Conservation (phyloP, 2,797 vertebrate genomes). For the Arremon aurantiirostris region DNA sequence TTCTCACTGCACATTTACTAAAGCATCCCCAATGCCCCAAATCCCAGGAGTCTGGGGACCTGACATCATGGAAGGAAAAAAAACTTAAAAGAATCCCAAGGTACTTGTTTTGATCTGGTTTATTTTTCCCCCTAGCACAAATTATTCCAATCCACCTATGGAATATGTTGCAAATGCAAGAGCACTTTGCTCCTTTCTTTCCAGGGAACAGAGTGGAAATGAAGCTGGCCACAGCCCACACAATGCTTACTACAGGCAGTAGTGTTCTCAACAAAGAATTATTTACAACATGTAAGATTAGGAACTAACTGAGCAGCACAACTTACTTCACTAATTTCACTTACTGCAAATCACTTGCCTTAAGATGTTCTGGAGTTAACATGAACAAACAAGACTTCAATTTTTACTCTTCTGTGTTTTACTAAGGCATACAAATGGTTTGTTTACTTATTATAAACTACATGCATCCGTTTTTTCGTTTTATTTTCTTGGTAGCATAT, state of each 20-base stretch:
- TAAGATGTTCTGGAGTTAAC: neutral
- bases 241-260: neutral
- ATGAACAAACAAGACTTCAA: neutral
- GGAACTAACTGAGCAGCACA: neutral
- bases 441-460: neutral
- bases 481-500: neutral
- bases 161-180: neutral
- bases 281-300: neutral
- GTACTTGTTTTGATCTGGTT: neutral
- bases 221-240: neutral
- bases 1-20: constrained; percentile 61
- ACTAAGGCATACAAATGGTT: neutral
- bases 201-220: neutral
- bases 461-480: accelerated
- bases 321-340: neutral
- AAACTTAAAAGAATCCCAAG: neutral
- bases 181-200: neutral
- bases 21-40: constrained; percentile 56
- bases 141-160: neutral
- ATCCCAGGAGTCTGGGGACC: constrained; percentile 24
- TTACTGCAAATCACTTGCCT: neutral
- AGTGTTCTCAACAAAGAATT: neutral
- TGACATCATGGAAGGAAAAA: constrained; percentile 27
- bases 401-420: neutral
- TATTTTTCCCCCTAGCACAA: neutral